Percentiles rank a stretch among this genome's conserved stretches.
These are phyloP conservation scores for Onychorhynchus coronatus DNA, from an alignment of 2,113 vertebrate genomes.

Conservation along the genomic window DNA sequence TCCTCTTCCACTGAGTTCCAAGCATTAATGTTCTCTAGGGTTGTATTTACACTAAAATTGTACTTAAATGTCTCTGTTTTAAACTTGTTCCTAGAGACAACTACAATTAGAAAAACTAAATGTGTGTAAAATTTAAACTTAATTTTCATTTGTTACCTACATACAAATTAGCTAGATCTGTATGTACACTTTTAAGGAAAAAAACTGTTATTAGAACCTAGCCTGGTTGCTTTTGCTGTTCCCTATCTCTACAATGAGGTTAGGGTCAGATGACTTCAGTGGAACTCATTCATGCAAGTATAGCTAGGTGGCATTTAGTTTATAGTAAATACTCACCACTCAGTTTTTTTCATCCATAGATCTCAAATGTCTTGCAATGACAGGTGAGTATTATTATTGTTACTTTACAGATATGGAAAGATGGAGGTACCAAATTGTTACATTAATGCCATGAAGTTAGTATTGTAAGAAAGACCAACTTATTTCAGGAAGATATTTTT, in stretches of 20 bases:
- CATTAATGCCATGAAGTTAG: neutral
- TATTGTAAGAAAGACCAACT: neutral
- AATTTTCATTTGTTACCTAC: neutral
- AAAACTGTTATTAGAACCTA: neutral
- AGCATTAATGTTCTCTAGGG: neutral
- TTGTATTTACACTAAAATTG: neutral
- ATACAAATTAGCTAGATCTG: neutral
- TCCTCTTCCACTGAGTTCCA: neutral
- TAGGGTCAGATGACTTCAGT: neutral
- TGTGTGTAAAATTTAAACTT: neutral
- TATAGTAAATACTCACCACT: neutral
- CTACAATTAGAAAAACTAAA: neutral
- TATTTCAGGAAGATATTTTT: neutral
- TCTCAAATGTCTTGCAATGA: neutral
- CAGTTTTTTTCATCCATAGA: neutral
- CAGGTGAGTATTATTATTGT: neutral
- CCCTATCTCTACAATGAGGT: neutral
- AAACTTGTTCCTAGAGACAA: neutral
- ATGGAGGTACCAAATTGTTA: neutral
- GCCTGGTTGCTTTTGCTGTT: neutral
- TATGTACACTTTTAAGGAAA: neutral
- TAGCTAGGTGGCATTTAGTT: neutral
- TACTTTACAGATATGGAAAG: neutral
- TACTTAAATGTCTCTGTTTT: neutral
- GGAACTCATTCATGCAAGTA: neutral